Evolutionary conservation across 2,888 invertebrate species (phyloP).

Genomic region (Apoda limacodes): DNA sequence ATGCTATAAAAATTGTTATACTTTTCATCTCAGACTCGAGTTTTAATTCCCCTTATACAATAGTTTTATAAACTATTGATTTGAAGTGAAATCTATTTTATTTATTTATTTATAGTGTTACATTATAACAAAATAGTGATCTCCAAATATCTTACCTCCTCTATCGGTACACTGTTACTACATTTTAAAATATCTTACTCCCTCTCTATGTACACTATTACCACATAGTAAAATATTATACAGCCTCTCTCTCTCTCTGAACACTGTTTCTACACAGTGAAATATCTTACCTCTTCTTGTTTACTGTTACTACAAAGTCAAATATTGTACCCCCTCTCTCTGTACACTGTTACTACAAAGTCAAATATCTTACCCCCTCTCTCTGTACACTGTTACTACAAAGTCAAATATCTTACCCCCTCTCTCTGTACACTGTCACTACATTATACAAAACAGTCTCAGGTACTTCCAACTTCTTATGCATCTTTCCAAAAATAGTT

Average conservation of each 20-base stretch:
- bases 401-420: conserved; percentile 37
- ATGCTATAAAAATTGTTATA: no score
- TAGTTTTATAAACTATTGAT: no score
- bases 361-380: conserved; percentile 41
- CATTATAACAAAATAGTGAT: no score
- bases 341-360: conserved; percentile 1
- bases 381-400: conserved; percentile 39
- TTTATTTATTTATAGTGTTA: no score
- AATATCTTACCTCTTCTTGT: conserved; percentile 1
- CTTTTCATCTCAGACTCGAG: no score
- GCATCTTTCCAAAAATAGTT: neutral
- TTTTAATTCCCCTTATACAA: no score
- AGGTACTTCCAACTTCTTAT: conserved; percentile 28
- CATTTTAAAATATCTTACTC: conserved; percentile 34
- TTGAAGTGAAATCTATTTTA: no score
- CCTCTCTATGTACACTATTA: conserved; percentile 47
- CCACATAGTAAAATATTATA: conserved; percentile 23
- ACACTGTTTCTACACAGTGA: no score
- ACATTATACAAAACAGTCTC: conserved; percentile 51
- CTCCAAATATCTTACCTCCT: conserved; percentile 1
- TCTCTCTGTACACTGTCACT: conserved; percentile 47
- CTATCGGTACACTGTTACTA: no score
- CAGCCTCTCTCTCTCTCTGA: conserved; percentile 57
- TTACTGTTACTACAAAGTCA: no score
- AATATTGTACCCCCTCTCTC: conserved; percentile 1